phyloP scores from a whole-genome alignment of 2,888 invertebrate species.

The Isotomurus palustris region DNA sequence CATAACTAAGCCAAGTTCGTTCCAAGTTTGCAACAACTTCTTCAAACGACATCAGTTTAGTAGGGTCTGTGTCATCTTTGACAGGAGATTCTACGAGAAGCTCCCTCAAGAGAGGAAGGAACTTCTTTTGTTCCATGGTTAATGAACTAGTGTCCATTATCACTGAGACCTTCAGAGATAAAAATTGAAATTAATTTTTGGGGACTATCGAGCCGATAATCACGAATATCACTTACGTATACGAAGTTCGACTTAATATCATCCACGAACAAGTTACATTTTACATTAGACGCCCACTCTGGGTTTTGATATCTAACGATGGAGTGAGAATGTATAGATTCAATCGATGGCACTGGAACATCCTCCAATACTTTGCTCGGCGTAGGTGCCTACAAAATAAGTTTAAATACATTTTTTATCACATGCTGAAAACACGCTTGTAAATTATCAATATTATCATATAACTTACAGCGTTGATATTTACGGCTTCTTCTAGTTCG shows the following conservation, averaged over 20 bases:
- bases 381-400: constrained; percentile 58
- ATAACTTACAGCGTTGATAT: constrained; percentile 62
- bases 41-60: constrained; percentile 61
- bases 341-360: constrained; percentile 70
- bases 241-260: constrained; percentile 77
- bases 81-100: constrained; percentile 72
- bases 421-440: neutral
- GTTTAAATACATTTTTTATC: neutral
- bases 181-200: neutral
- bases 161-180: constrained; percentile 60
- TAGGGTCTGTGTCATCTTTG: constrained; percentile 50
- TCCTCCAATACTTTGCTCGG: constrained; percentile 66
- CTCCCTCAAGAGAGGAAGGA: constrained; percentile 70
- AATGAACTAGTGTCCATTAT: constrained; percentile 65
- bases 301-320: constrained; percentile 37
- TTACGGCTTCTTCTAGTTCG: constrained; percentile 63
- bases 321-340: constrained; percentile 50
- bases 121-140: constrained; percentile 60
- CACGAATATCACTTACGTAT: constrained; percentile 60
- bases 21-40: constrained; percentile 74
- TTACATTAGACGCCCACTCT: constrained; percentile 35
- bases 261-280: constrained; percentile 56
- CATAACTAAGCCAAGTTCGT: constrained; percentile 64
- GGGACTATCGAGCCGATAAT: neutral
- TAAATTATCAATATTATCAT: neutral